Evolutionary conservation across 2,888 invertebrate genomes (phyloP).

Genomic region (Rambutsinella grinnellia): DNA sequence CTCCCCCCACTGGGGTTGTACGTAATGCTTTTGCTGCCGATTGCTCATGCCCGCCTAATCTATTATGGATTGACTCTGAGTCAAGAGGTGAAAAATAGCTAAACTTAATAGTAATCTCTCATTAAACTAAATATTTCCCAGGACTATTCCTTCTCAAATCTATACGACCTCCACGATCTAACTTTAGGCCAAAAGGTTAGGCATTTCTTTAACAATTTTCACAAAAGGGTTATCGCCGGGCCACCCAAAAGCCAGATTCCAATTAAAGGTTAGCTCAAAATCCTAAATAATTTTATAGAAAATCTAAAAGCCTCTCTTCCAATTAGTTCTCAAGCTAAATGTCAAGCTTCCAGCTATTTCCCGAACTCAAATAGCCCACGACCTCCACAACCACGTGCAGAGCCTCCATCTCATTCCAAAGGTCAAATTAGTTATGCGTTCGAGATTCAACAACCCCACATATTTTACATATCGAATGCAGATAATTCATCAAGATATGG

Average conservation of each 20-base stretch:
- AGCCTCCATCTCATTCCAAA: not conserved
- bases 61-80: not conserved
- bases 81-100: conserved; percentile 2
- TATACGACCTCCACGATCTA: not conserved
- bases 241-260: conserved; percentile 16
- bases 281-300: not conserved
- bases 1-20: conserved; percentile 15
- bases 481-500: not conserved
- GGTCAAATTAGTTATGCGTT: not conserved
- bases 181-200: not conserved
- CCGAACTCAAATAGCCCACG: not conserved
- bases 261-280: not conserved
- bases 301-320: not conserved
- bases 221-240: not conserved
- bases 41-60: not conserved
- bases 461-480: not conserved
- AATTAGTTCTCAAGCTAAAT: not conserved
- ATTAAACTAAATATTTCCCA: no score
- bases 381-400: not conserved
- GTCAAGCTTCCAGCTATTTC: conserved; percentile 6
- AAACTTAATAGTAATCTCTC: no score
- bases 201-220: conserved; percentile 1
- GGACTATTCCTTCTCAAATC: not conserved
- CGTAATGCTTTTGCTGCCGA: not conserved
- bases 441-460: not conserved